Conservation (phyloP, 2,113 vertebrate genomes). For the Ailuropoda melanoleuca region DNA sequence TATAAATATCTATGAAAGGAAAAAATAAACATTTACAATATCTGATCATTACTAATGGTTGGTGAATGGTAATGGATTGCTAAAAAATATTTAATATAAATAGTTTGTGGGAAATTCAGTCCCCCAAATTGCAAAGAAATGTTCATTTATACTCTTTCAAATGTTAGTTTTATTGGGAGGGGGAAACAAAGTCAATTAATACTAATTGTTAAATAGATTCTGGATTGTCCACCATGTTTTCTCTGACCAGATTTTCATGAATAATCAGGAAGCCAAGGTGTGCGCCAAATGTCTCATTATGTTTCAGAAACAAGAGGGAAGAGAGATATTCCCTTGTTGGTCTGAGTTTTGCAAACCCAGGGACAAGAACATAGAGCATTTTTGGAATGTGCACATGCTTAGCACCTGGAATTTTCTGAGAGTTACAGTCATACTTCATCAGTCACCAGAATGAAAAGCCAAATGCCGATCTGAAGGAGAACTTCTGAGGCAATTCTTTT, state of each 20-base stretch:
- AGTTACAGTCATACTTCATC: conserved; percentile 58
- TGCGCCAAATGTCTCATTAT: neutral
- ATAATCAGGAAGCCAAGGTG: neutral
- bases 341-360: neutral
- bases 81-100: neutral
- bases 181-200: neutral
- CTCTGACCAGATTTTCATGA: neutral
- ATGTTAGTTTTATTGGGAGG: neutral
- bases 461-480: conserved; percentile 57
- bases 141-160: neutral
- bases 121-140: neutral
- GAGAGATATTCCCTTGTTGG: neutral
- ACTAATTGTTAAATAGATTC: neutral
- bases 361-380: conserved; percentile 33
- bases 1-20: neutral
- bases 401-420: conserved; percentile 70
- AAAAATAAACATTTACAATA: neutral
- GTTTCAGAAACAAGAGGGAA: neutral
- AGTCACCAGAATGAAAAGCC: conserved; percentile 43
- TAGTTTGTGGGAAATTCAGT: neutral
- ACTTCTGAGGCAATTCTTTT: conserved; percentile 45
- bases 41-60: neutral
- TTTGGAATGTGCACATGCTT: conserved; percentile 69
- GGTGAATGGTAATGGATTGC: neutral
- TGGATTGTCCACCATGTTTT: neutral